Base-by-base conservation (phyloP, 2,888 invertebrate species). In the Phalangium opilio region DNA sequence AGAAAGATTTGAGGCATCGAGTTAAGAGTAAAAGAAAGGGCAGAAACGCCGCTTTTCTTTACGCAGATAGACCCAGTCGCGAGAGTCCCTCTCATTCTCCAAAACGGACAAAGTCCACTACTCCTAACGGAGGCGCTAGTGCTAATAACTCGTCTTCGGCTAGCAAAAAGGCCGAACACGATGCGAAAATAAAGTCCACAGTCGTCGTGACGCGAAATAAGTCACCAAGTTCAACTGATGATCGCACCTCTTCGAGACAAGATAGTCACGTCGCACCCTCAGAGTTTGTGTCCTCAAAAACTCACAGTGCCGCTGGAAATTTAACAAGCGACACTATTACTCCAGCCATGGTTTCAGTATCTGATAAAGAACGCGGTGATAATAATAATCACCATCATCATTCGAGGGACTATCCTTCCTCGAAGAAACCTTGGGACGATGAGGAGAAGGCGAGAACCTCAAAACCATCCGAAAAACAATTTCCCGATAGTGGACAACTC, bases 401-500 rank as follows among this genome's bases (percentile, higher is more conserved):
- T 27, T 4, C 5, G 5, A 8, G 27, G 5, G 5, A 27, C 8
- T 27, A 27, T 27, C 8, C 47, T 14, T 39, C 41, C 20, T 19
- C 17, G 27, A 11, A 43, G 21, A 51, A 53, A 49, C 18, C 47
- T 34, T 34, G 49, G 38, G 50, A 51, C 17, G 32, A 44, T 2
- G 49, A 51, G 35, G 50, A 54, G 39, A 49, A 49, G 45, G 33
- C 8, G 7, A 15, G 35, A 33, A 50, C 48, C 21, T 45, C 48
- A 10, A 49, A 45, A 44, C 8, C 27, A 8, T 7, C 27, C 20
- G 50, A 53, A 41, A 49, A 49, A 50, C 50, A 49, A 48, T 49
- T 45, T 20, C 44, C 46, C 38, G 53, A 52, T 49, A 45, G 47
- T 19, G 44, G 50, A 40, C 49, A 80, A 69, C 66, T 83, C 67